Base-by-base conservation (phyloP, 92 coral and sea anemone species). In the Phymanthus crucifer region DNA sequence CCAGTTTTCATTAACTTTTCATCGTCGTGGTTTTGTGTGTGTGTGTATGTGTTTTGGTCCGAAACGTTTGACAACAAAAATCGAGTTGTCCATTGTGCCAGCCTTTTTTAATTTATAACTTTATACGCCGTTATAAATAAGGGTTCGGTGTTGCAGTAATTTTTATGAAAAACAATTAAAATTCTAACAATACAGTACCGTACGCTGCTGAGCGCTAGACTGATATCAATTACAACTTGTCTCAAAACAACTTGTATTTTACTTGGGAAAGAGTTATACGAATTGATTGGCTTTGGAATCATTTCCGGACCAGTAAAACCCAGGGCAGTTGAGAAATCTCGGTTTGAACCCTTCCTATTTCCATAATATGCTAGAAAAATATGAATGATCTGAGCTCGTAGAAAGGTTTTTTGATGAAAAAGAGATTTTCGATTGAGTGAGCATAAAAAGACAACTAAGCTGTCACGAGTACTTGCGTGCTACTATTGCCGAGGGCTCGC, bases 161-260 rank as follows among this genome's bases (percentile, higher is more conserved):
- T 80, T 72, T 32, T 35, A 77, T 77, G 71, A 75, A 86, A 90
- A 84, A 85, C 70, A 87, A 87, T 85, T 90, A 83, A 70, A 87
- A 82, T 70, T 83, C 67, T 65, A 83, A 85, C 97, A 92, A 90
- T 87, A 80, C 75, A 64, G 54, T 66, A 72, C 40, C 36, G 86
- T 80, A 87, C 38, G 72, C 90, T 67, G 83, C 88, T 72, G 92
- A 34, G 86, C 16, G 29, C 45, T 70, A 86, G 38, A 90, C 89
- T 76, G 88, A 91, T 86, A 92, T 83, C 93, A 89, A 84, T 89
- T 84, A 90, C 78, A 61, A 78, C 81, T 81, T 82, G 81, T 71
- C 82, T 18, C 40, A 73, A 78, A 73, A 78, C 70, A 80, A 67
- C 71, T 78, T 32, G 27, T 31, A 66, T 89, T 77, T 67, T 26